Evolutionary conservation across 2,797 vertebrate species (phyloP), one percentile per base, ranked within the genome.

Genomic region (Molothrus aeneus): DNA sequence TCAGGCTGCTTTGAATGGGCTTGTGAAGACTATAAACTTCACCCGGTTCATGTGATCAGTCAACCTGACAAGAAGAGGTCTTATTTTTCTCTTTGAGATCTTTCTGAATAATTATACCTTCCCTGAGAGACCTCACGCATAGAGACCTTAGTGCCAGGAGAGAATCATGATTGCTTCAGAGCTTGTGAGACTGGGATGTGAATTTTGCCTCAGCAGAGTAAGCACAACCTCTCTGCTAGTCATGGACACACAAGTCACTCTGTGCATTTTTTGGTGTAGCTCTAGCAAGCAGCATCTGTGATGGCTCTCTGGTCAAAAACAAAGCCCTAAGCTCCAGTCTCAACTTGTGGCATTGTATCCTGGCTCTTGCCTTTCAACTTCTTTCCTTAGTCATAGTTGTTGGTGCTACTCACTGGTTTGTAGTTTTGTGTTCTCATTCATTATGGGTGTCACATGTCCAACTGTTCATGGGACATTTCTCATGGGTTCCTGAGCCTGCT

Each of bases 71-170:
- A n/a, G n/a, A 9, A 88, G 28, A 72, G 26, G 48, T 86, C 88
- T 66, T 69, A 19, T 59, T 95, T 94, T 93, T 84, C 63, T 94
- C 59, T 75, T 38, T 13, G 59, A 91, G 47, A 81, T 17, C 29
- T 91, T 91, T 94, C 51, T 36, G 74, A 83, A 65, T 86, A 89
- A 87, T 86, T 89, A 54, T 36, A 57, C 10, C 50, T 80, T 89
- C 25, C 17, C 56, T 32, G 47, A 57, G 57, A 83, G 42, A 83
- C 36, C 66, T 88, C 56, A 70, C 36, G 38, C 48, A 40, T 1
- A 56, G 63, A 73, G 59, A 66, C 38, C 69, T 83, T 83, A 69
- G 66, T 28, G 15, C 38, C n/a, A 80, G 54, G 59, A 90, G 50
- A 82, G 70, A 86, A 92, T 71, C 18, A 29, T 0, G 0, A 17